Conservation (phyloP, 2,113 vertebrate species). For the Agapornis roseicollis region DNA sequence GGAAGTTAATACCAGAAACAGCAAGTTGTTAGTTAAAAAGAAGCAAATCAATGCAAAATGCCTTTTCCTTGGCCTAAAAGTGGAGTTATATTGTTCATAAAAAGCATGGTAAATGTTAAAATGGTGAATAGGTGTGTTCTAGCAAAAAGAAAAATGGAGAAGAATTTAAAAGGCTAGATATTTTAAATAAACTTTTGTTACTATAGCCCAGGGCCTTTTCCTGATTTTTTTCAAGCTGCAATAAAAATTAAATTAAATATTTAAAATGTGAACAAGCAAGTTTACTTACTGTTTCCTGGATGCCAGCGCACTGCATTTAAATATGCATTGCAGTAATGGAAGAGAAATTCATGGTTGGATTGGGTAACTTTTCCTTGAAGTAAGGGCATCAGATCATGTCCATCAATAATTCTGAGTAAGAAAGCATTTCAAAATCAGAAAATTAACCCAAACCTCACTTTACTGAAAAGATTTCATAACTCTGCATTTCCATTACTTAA, state of each 20-base stretch:
- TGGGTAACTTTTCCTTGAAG: constrained; percentile 64
- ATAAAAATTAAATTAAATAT: background rate
- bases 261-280: background rate
- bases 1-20: background rate
- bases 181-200: background rate
- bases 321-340: constrained; percentile 88
- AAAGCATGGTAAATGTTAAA: background rate
- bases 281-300: constrained; percentile 81
- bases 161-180: background rate
- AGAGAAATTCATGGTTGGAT: constrained; percentile 87
- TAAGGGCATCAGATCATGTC: constrained; percentile 84
- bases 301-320: constrained; percentile 87
- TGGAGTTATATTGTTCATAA: background rate
- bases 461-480: background rate
- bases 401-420: constrained; percentile 79
- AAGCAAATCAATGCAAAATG: background rate
- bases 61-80: background rate
- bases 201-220: background rate
- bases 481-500: background rate
- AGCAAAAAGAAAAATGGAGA: background rate
- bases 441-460: background rate
- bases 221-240: background rate
- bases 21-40: background rate
- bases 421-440: constrained; percentile 3
- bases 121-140: background rate